Evolutionary conservation across 30 jellyfish, hydroid and myxozoan species (phyloP).

Genomic region (Morbakka virulenta): DNA sequence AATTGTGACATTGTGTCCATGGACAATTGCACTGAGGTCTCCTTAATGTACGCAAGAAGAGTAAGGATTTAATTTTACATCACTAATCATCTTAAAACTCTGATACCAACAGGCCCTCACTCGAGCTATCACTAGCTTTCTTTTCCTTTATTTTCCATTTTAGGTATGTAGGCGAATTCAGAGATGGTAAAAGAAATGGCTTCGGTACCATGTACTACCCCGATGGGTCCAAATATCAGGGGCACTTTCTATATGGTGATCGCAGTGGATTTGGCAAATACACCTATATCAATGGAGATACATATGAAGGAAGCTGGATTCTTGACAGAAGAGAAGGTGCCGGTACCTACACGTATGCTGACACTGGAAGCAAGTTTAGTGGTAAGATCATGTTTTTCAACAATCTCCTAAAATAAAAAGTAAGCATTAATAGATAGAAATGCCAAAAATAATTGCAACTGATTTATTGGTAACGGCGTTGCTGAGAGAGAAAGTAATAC

Average conservation of each 20-base stretch:
- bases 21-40: no score
- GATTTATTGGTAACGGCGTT: no score
- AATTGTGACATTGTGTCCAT: no score
- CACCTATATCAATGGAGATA: constrained; percentile 47
- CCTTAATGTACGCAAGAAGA: no score
- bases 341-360: constrained; percentile 23
- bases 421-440: no score
- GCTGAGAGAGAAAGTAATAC: no score
- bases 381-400: constrained; percentile 49
- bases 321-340: constrained; percentile 49
- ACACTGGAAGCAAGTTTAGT: constrained; percentile 35
- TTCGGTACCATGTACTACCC: constrained; percentile 62
- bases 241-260: constrained; percentile 47
- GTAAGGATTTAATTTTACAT: no score
- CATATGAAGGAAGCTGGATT: constrained; percentile 49
- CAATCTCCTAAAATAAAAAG: no score
- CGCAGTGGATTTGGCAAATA: constrained; percentile 66
- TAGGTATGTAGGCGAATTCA: constrained; percentile 45
- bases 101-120: no score
- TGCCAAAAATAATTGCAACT: no score
- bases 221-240: constrained; percentile 69
- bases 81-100: no score
- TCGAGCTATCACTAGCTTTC: no score
- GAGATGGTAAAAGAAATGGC: constrained; percentile 64
- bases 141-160: neutral